Evolutionary conservation across 2,113 vertebrate genomes (phyloP), one percentile per base, ranked within the genome.

Genomic region (Actenoides lindsayi): DNA sequence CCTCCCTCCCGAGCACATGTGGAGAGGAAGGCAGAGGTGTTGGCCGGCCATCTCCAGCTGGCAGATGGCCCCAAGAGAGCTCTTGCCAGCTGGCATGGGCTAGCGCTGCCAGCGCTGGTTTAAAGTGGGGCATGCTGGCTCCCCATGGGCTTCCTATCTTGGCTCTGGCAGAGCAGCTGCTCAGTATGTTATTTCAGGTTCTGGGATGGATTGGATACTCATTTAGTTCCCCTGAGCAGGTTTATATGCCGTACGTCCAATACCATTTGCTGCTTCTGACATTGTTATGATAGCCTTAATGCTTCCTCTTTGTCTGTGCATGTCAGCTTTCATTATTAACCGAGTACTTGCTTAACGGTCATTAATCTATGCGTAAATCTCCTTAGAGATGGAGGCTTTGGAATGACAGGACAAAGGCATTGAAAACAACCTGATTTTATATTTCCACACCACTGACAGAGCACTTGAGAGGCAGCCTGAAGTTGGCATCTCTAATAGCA

Each of bases 391-490:
- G 0, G 25, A 51, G 60, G 41, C 59, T 65, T 51, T 54, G 51
- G 73, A 57, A 54, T 24, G 50, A 57, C 33, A 75, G 30, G 60
- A 41, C 23, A 68, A 44, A 75, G 89, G 33, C 64, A 56, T 25
- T 7, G 41, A 54, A 42, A 35, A 4, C 67, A 83, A 1, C 67
- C 64, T 81, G 87, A 13, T 54, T 76, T 71, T 11, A 1, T 39
- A 8, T 42, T 90, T 23, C 15, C 1, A 5, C n/a, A 31, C 16
- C 13, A 5, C 33, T 78, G 73, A 18, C 2, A 2, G 8, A 46
- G 46, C 1, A 1, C 39, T 68, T 0, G 2, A 57, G 62, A 24
- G 11, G 7, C 9, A 48, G 30, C 24, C 51, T 3, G 1, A 17
- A n/a, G 74, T 8, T 78, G 65, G 35, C 27, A 35, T 31, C 18